phyloP scores from a whole-genome alignment of 2,797 vertebrate species.

The Pygocentrus nattereri region DNA sequence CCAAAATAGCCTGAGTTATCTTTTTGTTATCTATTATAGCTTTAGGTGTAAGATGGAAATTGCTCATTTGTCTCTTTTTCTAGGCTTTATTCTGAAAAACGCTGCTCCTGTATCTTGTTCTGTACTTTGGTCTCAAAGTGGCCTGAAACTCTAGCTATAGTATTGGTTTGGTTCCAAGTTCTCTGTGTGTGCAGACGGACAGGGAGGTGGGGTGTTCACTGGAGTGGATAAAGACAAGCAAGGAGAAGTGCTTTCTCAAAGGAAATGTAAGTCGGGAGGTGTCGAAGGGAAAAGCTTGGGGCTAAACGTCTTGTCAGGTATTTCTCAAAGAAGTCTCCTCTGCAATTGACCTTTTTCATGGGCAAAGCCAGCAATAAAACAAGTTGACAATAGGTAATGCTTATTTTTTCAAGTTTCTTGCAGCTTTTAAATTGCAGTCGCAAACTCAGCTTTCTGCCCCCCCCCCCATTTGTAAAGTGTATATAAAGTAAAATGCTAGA shows the following conservation, averaged over 20 bases:
- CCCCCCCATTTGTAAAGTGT: not conserved
- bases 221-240: constrained; percentile 55
- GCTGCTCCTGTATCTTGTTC: not conserved
- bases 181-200: constrained; percentile 8
- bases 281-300: constrained; percentile 39
- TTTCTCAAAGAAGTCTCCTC: constrained; percentile 36
- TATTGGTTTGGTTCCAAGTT: constrained; percentile 52
- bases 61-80: too few relatives aligned
- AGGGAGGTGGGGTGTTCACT: constrained; percentile 38
- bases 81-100: not conserved
- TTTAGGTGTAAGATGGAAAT: too few relatives aligned
- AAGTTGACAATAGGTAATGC: constrained; percentile 10
- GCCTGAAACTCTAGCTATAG: constrained; percentile 49
- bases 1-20: too few relatives aligned
- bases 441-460: not conserved
- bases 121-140: constrained; percentile 47
- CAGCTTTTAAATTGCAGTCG: not conserved
- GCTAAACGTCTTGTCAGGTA: constrained; percentile 53
- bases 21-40: too few relatives aligned
- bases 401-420: not conserved
- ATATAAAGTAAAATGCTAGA: not conserved
- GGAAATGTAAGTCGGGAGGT: constrained; percentile 46
- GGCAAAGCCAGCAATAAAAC: constrained; percentile 46
- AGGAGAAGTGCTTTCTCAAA: constrained; percentile 46
- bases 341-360: constrained; percentile 43